Evolutionary conservation across 2,113 vertebrate genomes (phyloP).

Genomic region (Phrynosoma blainvillii): DNA sequence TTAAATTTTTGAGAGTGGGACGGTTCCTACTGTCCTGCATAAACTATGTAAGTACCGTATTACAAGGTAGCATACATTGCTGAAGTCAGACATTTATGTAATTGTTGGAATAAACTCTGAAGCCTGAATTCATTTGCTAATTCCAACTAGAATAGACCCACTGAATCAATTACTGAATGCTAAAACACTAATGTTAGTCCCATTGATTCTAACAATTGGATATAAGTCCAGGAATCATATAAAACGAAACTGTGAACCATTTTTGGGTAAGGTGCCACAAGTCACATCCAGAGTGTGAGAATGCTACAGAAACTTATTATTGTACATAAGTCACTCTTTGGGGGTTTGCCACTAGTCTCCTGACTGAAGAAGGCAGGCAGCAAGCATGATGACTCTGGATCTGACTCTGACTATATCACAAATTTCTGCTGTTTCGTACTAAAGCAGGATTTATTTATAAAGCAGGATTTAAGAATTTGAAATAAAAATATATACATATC

Average conservation of each 20-base stretch:
- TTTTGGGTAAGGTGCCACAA: not conserved
- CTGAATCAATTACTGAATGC: too few relatives aligned
- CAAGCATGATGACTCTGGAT: not conserved
- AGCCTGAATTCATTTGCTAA: not conserved
- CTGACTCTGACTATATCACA: not conserved
- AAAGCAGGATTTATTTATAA: not conserved
- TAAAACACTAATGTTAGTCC: too few relatives aligned
- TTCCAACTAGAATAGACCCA: not conserved
- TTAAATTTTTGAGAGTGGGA: not conserved
- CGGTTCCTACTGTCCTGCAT: not conserved
- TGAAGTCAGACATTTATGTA: not conserved
- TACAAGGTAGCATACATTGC: not conserved
- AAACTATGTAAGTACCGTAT: not conserved
- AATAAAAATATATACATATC: not conserved
- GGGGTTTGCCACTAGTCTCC: not conserved
- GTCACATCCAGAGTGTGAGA: not conserved
- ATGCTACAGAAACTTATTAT: too few relatives aligned
- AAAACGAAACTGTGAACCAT: too few relatives aligned
- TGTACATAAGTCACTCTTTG: not conserved
- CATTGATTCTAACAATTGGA: too few relatives aligned
- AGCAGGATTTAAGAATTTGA: not conserved
- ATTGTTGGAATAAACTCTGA: not conserved
- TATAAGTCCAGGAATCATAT: too few relatives aligned
- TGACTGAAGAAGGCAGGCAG: not conserved
- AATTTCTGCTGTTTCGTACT: not conserved